Percentiles rank a stretch among this genome's conserved stretches.
Evolutionary conservation across 2,797 vertebrate species (phyloP).

Genomic region (Oophaga sylvatica): DNA sequence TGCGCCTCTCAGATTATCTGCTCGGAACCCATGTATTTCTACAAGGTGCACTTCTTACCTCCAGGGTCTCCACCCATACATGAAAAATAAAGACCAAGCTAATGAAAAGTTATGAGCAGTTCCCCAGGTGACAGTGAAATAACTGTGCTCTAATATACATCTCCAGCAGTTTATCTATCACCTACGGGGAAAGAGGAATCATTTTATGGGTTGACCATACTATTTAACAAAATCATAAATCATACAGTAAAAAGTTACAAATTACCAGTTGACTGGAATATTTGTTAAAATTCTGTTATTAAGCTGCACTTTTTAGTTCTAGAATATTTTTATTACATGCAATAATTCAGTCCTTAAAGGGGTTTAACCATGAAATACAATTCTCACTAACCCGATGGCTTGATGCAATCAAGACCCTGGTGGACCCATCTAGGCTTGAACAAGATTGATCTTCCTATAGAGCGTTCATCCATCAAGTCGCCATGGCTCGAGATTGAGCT

Average conservation of each 20-base stretch:
- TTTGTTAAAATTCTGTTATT: background rate
- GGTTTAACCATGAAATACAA: too few species aligned
- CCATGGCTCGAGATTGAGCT: too few species aligned
- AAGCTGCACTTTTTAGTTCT: background rate
- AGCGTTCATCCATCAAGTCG: too few species aligned
- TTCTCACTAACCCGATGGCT: too few species aligned
- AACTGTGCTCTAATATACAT: background rate
- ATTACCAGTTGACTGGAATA: too few species aligned
- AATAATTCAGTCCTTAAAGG: background rate
- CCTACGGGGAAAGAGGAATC: background rate
- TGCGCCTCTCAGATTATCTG: conserved; percentile 72
- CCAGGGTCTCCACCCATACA: conserved; percentile 13
- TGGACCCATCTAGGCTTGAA: too few species aligned
- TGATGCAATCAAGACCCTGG: too few species aligned
- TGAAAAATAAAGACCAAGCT: background rate
- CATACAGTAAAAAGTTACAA: background rate
- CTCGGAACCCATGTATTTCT: conserved; percentile 76
- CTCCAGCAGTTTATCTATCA: background rate
- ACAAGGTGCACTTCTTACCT: conserved; percentile 78
- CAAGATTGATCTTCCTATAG: too few species aligned
- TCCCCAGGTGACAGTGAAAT: background rate
- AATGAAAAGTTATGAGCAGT: background rate
- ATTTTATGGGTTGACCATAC: background rate
- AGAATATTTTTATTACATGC: background rate
- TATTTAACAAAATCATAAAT: background rate